A percentile compares a stretch with the other conserved stretches of the same genome.
phyloP scores from a whole-genome alignment of 2,113 vertebrate species.

The Cryptoleucopteryx plumbea region DNA sequence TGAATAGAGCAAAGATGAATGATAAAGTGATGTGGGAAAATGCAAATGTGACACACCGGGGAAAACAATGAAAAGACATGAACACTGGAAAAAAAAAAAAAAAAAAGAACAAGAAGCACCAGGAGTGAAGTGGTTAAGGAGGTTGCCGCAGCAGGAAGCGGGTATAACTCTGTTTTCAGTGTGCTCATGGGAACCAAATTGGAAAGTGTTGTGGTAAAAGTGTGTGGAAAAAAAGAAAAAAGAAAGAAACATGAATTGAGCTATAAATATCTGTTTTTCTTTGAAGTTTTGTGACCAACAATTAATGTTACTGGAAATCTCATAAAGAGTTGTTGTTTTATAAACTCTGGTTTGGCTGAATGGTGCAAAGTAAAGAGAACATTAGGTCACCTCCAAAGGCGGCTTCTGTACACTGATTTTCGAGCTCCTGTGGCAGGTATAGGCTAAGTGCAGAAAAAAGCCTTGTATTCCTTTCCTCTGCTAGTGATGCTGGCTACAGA shows the following conservation, averaged over 20 bases:
- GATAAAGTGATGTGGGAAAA: slow-evolving; percentile 68
- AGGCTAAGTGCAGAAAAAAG: not conserved
- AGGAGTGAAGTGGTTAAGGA: slow-evolving; percentile 72
- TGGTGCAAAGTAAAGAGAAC: not conserved
- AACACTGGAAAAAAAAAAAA: slow-evolving; percentile 57
- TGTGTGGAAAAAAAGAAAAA: slow-evolving; percentile 55
- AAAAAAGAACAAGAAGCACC: not conserved
- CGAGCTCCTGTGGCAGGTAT: not conserved
- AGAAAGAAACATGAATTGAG: slow-evolving; percentile 61
- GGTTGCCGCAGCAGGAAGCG: slow-evolving; percentile 75
- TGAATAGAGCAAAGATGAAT: slow-evolving; percentile 36
- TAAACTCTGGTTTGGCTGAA: slow-evolving; percentile 52
- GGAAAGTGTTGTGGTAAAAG: slow-evolving; percentile 82
- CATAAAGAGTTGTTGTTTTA: slow-evolving; percentile 61
- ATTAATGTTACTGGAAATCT: slow-evolving; percentile 80
- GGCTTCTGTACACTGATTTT: not conserved
- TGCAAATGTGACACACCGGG: slow-evolving; percentile 56
- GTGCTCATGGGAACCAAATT: slow-evolving; percentile 73
- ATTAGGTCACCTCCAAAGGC: not conserved
- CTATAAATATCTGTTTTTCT: slow-evolving; percentile 79
- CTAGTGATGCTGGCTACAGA: not conserved
- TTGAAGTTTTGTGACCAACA: slow-evolving; percentile 79
- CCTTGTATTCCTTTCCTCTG: not conserved
- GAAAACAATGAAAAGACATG: slow-evolving; percentile 66
- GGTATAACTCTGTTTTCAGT: slow-evolving; percentile 71